Percentiles rank a stretch among this genome's conserved stretches.
phyloP scores from a whole-genome alignment of 2,797 vertebrate genomes.

The Cryptoprocta ferox region DNA sequence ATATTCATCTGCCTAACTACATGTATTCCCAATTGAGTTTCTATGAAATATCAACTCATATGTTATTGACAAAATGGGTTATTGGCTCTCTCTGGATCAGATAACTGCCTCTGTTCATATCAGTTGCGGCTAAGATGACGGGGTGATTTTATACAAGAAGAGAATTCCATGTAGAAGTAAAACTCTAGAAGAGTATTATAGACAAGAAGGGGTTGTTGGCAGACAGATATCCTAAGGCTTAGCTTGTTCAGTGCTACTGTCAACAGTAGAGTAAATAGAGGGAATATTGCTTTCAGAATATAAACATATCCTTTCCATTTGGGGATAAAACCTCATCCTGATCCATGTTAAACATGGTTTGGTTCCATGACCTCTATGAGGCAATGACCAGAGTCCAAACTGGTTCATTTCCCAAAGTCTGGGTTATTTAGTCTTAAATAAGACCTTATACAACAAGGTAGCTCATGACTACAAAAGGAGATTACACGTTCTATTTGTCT shows the following conservation, averaged over 20 bases:
- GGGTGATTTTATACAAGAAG: background rate
- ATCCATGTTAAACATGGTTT: background rate
- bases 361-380: background rate
- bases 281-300: background rate
- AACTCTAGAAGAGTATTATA: background rate
- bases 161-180: background rate
- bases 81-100: constrained; percentile 2
- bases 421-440: background rate
- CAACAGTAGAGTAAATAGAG: background rate
- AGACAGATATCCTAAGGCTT: background rate
- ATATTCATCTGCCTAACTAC: background rate
- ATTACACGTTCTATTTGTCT: background rate
- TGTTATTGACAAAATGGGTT: background rate
- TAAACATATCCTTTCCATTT: background rate
- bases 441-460: background rate
- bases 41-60: background rate
- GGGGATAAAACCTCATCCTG: background rate
- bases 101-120: background rate
- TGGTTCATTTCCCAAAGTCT: background rate
- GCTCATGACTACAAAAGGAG: background rate
- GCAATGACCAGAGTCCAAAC: background rate
- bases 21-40: background rate
- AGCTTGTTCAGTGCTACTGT: background rate
- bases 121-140: background rate
- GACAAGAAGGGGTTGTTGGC: background rate